Percentiles rank a stretch among this genome's conserved stretches.
Conservation (phyloP, 2,797 vertebrate genomes). For the Ptychadena robeensis region DNA sequence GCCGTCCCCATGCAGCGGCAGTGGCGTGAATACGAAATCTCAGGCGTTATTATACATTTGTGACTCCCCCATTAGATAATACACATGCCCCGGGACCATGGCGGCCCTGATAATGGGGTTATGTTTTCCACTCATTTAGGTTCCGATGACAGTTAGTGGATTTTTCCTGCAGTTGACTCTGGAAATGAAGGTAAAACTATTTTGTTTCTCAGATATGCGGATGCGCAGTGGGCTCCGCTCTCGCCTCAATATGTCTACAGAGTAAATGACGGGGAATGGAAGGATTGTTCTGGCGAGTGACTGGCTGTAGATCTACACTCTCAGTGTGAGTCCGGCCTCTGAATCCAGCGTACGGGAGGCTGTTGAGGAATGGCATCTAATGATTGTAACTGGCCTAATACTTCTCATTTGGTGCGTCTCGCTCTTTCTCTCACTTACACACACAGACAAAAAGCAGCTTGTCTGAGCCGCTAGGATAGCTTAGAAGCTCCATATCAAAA, state of each 20-base stretch:
- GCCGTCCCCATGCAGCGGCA: no score
- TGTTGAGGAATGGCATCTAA: constrained; percentile 75
- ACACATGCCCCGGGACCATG: no score
- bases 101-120: no score
- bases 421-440: constrained; percentile 76
- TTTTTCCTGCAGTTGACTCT: no score
- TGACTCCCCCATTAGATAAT: no score
- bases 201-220: no score
- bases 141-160: no score
- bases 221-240: no score
- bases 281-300: constrained; percentile 31
- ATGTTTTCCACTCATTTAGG: no score
- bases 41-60: no score
- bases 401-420: constrained; percentile 73
- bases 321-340: constrained; percentile 25
- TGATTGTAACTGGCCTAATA: constrained; percentile 80
- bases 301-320: constrained; percentile 24
- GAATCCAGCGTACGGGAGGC: constrained; percentile 65
- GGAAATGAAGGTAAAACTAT: no score
- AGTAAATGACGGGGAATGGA: constrained; percentile 33
- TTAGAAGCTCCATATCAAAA: constrained; percentile 96
- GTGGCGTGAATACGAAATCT: no score
- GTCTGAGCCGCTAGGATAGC: constrained; percentile 81
- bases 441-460: constrained; percentile 68
- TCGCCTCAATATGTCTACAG: background rate